phyloP scores from a whole-genome alignment of 2,113 vertebrate species.

The Anolis carolinensis region DNA sequence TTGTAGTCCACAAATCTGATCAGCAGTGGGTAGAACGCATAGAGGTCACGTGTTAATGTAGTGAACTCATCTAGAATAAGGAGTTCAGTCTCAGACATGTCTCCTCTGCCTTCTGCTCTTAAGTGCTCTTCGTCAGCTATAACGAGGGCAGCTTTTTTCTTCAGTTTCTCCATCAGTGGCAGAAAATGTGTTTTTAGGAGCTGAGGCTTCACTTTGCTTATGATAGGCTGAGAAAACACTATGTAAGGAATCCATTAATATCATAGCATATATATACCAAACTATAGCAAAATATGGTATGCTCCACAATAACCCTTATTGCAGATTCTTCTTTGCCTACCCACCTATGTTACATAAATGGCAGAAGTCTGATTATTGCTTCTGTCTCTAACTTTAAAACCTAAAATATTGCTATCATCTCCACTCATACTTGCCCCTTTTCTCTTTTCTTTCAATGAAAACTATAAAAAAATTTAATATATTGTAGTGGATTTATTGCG shows the following conservation, averaged over 20 bases:
- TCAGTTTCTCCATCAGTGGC: conserved; percentile 96
- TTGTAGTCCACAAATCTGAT: conserved; percentile 97
- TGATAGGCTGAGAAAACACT: conserved; percentile 98
- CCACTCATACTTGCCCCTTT: too few relatives aligned
- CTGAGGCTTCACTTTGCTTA: conserved; percentile 91
- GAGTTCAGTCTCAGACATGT: conserved; percentile 95
- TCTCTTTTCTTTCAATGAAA: neutral
- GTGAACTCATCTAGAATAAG: conserved; percentile 97
- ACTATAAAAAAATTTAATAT: neutral
- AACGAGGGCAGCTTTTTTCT: conserved; percentile 92
- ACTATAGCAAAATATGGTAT: neutral
- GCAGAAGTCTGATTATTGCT: neutral
- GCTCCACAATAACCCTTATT: neutral
- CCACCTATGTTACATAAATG: neutral
- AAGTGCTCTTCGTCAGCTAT: conserved; percentile 92
- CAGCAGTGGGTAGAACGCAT: conserved; percentile 96
- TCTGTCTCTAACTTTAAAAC: neutral
- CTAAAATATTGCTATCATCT: neutral
- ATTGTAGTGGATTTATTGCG: too few relatives aligned
- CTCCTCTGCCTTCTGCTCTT: conserved; percentile 91
- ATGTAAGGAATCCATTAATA: conserved; percentile 70
- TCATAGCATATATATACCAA: conserved; percentile 37
- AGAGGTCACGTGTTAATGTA: conserved; percentile 90
- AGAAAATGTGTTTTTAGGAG: conserved; percentile 95
- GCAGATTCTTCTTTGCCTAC: neutral